Evolutionary conservation across 2,888 invertebrate species (phyloP).

Genomic region (Maniola hyperantus): DNA sequence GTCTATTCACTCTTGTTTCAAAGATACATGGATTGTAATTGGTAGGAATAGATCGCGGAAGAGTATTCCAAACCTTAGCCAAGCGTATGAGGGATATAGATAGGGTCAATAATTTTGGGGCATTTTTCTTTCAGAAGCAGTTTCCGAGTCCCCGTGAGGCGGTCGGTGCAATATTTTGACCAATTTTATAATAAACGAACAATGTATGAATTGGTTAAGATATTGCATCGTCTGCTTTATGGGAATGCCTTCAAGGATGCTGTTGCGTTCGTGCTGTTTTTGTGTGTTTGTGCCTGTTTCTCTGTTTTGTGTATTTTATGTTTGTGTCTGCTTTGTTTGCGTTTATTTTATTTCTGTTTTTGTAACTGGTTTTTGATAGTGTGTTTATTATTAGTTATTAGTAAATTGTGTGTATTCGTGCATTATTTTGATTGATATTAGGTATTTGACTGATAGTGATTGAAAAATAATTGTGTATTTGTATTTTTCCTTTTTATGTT

Average conservation of each 20-base stretch:
- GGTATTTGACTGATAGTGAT: neutral
- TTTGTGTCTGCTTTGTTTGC: constrained; percentile 31
- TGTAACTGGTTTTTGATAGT: constrained; percentile 11
- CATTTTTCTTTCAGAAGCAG: constrained; percentile 31
- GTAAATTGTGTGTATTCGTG: neutral
- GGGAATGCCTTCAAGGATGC: constrained; percentile 59
- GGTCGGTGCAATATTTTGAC: constrained; percentile 80
- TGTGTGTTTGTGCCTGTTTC: constrained; percentile 30
- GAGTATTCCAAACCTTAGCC: too few relatives aligned
- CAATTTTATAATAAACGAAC: constrained; percentile 68
- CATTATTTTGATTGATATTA: neutral
- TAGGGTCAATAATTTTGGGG: neutral
- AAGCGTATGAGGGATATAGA: too few relatives aligned
- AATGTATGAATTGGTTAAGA: constrained; percentile 79
- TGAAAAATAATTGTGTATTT: neutral
- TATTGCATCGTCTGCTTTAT: constrained; percentile 79
- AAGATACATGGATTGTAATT: too few relatives aligned
- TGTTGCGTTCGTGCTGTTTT: constrained; percentile 37
- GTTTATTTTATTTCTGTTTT: constrained; percentile 9
- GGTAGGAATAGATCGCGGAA: too few relatives aligned
- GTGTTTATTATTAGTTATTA: neutral
- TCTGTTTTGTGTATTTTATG: constrained; percentile 33
- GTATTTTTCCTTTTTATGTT: neutral
- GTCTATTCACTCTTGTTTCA: too few relatives aligned
- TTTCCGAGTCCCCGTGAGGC: constrained; percentile 58